Evolutionary conservation across 2,113 vertebrate species (phyloP), one percentile per base, ranked within the genome.

Genomic region (Onychostoma macrolepis): DNA sequence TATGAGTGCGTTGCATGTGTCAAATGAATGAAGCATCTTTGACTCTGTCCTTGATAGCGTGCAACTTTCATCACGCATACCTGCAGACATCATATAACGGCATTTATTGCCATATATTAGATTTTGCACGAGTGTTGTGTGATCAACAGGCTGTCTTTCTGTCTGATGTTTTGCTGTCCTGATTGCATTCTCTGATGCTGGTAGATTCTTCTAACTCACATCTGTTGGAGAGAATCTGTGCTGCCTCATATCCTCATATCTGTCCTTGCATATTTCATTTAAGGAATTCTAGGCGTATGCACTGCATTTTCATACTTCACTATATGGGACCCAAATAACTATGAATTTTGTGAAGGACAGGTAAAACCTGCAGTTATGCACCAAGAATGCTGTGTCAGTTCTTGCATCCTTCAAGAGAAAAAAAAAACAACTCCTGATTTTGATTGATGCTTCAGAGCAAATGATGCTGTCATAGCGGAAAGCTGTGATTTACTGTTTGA

Each of bases 81-180:
- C 79, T 63, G 28, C 63, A 83, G 1, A 69, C 63, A 48, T 83
- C 41, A 24, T 15, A 36, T 24, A 80, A n/a, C 30, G 1, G 30
- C 13, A 58, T 80, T 24, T 15, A 41, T 26, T 26, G 33, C 24
- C 41, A 0, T 65, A 9, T 11, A 19, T 81, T 4, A 17, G 13
- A 77, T 74, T 77, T 77, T 28, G 24, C 74, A 48, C 13, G 8
- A n/a, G 26, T 53, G 43, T 50, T 69, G 80, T 71, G 63, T 12
- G 67, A 83, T 87, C 78, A 87, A 87, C 86, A 87, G 86, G 86
- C 80, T 87, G 71, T n/a, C 41, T 63, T 2, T 85, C n/a, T 58
- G 24, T 80, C 12, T 53, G 65, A n/a, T 84, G 45, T 21, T 69
- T 58, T 41, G n/a, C 58, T 85, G 76, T 43, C 69, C 69, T n/a